Evolutionary conservation across 2,888 invertebrate genomes (phyloP).

Genomic region (Ormyrus rosae): DNA sequence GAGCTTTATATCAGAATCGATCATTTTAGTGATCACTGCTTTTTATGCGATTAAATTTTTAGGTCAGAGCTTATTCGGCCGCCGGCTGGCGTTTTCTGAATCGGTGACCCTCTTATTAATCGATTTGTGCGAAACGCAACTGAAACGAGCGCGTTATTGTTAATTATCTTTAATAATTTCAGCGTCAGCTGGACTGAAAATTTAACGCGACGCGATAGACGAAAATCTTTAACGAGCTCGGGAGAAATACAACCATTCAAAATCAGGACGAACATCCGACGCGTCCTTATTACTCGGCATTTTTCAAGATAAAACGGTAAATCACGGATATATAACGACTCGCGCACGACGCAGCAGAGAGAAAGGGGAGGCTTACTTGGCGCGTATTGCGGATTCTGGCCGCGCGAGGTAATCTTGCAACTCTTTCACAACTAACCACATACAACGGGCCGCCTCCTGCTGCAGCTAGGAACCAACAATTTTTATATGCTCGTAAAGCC

Average conservation of each 20-base stretch:
- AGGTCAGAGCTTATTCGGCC: conserved; percentile 10
- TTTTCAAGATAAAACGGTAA: conserved; percentile 42
- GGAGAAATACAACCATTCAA: conserved; percentile 17
- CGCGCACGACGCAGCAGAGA: background rate
- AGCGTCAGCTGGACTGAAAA: too few relatives aligned
- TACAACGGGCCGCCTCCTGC: background rate
- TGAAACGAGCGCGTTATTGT: too few relatives aligned
- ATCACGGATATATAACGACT: conserved; percentile 34
- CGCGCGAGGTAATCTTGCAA: conserved; percentile 54
- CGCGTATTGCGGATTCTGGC: conserved; percentile 39
- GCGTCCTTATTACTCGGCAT: conserved; percentile 26
- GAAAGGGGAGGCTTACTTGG: conserved; percentile 12
- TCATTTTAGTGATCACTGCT: conserved; percentile 52
- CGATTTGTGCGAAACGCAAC: background rate
- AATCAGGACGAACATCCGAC: background rate
- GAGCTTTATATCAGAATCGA: conserved; percentile 11
- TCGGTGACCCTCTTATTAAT: background rate
- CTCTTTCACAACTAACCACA: conserved; percentile 56
- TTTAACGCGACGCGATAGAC: too few relatives aligned
- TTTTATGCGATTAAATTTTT: conserved; percentile 48
- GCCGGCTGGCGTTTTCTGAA: background rate
- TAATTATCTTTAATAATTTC: too few relatives aligned
- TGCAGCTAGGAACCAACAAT: conserved; percentile 56
- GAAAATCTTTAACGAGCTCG: background rate
- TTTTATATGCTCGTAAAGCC: conserved; percentile 61